phyloP scores from a whole-genome alignment of 1,140 invertebrate genomes.

The Procambarus clarkii region DNA sequence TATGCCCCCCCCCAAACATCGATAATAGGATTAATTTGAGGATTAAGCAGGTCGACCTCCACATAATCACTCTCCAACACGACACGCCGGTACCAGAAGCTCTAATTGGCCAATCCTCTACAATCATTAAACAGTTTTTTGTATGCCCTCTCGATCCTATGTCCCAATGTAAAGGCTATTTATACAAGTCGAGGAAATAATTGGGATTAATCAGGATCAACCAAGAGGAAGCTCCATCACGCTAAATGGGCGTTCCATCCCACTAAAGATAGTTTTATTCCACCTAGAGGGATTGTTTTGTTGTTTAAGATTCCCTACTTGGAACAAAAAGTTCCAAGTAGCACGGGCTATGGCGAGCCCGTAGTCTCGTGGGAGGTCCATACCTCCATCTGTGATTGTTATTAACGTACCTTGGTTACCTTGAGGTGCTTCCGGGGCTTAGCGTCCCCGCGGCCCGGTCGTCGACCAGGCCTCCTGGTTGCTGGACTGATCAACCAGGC shows the following conservation, averaged over 20 bases:
- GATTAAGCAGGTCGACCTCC: conserved; percentile 1
- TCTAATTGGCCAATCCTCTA: conserved; percentile 3
- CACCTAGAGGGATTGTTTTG: not conserved
- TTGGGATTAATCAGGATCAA: not conserved
- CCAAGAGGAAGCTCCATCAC: not conserved
- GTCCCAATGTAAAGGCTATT: not conserved
- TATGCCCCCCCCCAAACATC: not conserved
- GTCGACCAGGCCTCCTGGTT: too few species aligned
- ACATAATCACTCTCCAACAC: not conserved
- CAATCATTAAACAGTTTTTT: not conserved
- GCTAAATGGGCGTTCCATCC: too few species aligned
- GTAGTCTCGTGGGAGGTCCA: too few species aligned
- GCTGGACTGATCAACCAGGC: too few species aligned
- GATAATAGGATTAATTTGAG: not conserved
- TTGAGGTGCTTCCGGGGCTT: too few species aligned
- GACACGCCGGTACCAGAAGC: not conserved
- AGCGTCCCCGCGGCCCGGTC: too few species aligned
- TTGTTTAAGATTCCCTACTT: not conserved
- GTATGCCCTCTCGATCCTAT: not conserved
- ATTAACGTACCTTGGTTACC: too few species aligned
- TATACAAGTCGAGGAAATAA: conserved; percentile 4
- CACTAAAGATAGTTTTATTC: not conserved
- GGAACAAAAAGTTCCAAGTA: too few species aligned
- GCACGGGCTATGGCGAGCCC: too few species aligned
- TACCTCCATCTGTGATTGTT: too few species aligned